Evolutionary conservation across 2,113 vertebrate genomes (phyloP), one percentile per base, ranked within the genome.

Genomic region (Nothocercus julius): DNA sequence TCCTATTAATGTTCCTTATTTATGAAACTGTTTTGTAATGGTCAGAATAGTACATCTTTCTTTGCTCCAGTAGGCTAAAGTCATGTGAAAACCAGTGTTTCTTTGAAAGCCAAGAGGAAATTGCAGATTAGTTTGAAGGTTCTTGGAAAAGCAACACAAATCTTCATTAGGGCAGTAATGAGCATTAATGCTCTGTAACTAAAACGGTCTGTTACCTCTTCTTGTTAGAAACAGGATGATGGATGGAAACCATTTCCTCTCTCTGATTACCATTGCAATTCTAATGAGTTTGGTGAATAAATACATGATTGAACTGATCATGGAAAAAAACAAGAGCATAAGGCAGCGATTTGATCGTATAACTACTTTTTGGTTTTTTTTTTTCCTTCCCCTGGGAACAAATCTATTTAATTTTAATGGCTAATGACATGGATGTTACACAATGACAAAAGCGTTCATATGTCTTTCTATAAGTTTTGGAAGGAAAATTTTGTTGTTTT

Each of bases 131-230:
- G 45, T 75, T 95, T 84, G 81, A 90, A 95, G 61, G 69, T 95
- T 93, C 95, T 96, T 95, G 93, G 83, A 96, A 96, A 96, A 96
- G 87, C 82, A 96, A 95, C 93, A 97, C 97, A 96, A 96, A 97
- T 97, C 96, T 97, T 97, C 95, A 97, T 97, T 97, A 97, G 79
- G 73, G 44, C 40, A 84, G 74, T 97, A 97, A 97, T 96, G 96
- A 97, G 92, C 95, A 96, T 95, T 97, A 97, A 97, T 97, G 87
- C 89, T 92, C 92, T 98, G 95, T 93, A 97, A 97, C 97, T 94
- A 94, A 97, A 97, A 96, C 88, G 95, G 75, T 93, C 91, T 96
- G 97, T 95, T 96, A 96, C 92, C 82, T 96, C 94, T 96, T 92
- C 95, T 96, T 96, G 93, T 97, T 97, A 93, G 78, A 80, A 95